Percentiles rank a stretch among this genome's conserved stretches.
phyloP scores from a whole-genome alignment of 53 echinoderm and acorn worm genomes.

The Luidia sarsii region DNA sequence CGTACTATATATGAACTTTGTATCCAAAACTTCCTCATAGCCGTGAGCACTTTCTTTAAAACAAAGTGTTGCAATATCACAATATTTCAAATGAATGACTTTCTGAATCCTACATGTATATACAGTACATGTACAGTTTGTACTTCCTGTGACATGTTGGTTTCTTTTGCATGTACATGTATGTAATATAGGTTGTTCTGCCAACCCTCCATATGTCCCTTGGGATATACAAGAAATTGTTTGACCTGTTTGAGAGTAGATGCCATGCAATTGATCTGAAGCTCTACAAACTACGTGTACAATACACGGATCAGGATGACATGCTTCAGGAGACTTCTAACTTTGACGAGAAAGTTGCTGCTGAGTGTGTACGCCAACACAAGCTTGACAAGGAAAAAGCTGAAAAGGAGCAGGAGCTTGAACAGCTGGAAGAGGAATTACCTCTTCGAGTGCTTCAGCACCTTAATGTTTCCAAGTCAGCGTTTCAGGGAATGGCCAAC shows the following conservation, averaged over 20 bases:
- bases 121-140: too few species aligned
- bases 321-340: background rate
- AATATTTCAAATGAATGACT: too few species aligned
- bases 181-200: constrained; percentile 7
- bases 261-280: constrained; percentile 8
- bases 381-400: background rate
- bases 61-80: too few species aligned
- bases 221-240: constrained; percentile 17
- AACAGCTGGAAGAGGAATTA: constrained; percentile 18
- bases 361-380: background rate
- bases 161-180: background rate
- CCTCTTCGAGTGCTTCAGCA: background rate
- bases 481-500: background rate
- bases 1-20: too few species aligned
- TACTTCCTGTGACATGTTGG: too few species aligned
- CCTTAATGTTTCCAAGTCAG: background rate
- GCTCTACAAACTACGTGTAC: constrained; percentile 21
- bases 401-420: background rate
- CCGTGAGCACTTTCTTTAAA: too few species aligned
- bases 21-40: too few species aligned
- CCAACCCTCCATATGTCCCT: constrained; percentile 26
- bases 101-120: too few species aligned
- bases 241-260: background rate
- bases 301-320: background rate
- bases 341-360: constrained; percentile 9